A percentile compares a stretch with the other conserved stretches of the same genome.
These are phyloP conservation scores for Mayetiola destructor DNA, from an alignment of 2,888 invertebrate genomes.

Conservation along the genomic window DNA sequence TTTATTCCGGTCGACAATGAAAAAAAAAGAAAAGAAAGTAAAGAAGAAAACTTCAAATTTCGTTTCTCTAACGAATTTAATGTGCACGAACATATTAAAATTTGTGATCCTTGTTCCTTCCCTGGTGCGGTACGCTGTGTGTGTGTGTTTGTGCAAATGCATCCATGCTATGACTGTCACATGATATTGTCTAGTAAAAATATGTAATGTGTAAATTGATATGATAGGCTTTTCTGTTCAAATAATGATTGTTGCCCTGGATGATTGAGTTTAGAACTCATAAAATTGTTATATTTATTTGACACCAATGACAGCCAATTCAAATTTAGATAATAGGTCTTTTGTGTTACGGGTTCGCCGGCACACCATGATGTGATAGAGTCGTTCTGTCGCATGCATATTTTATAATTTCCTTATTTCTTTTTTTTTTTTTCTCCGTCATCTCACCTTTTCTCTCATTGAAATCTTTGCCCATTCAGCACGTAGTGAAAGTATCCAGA, in stretches of 20 bases:
- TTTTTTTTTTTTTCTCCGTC: not conserved
- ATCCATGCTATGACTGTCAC: not conserved
- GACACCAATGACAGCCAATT: slow-evolving; percentile 11
- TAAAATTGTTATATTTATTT: slow-evolving; percentile 11
- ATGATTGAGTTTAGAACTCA: slow-evolving; percentile 5
- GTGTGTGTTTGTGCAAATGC: too few relatives aligned
- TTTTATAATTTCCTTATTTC: too few relatives aligned
- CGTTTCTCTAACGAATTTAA: not conserved
- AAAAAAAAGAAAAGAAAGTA: not conserved
- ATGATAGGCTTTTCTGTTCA: slow-evolving; percentile 8
- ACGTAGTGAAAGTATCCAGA: not conserved
- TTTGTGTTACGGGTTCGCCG: not conserved
- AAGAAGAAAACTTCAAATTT: too few relatives aligned
- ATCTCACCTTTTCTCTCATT: not conserved
- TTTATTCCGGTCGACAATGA: too few relatives aligned
- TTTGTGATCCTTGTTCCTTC: slow-evolving; percentile 7
- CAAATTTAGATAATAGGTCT: too few relatives aligned
- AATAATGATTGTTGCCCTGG: too few relatives aligned
- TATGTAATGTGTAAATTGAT: slow-evolving; percentile 11
- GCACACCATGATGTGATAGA: not conserved
- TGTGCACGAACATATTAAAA: too few relatives aligned
- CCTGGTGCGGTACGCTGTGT: not conserved
- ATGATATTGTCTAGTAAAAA: not conserved
- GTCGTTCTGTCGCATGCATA: not conserved
- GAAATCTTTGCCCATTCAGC: not conserved